Evolutionary conservation across 2,888 invertebrate genomes (phyloP).

Genomic region (Cataglyphis cursor): DNA sequence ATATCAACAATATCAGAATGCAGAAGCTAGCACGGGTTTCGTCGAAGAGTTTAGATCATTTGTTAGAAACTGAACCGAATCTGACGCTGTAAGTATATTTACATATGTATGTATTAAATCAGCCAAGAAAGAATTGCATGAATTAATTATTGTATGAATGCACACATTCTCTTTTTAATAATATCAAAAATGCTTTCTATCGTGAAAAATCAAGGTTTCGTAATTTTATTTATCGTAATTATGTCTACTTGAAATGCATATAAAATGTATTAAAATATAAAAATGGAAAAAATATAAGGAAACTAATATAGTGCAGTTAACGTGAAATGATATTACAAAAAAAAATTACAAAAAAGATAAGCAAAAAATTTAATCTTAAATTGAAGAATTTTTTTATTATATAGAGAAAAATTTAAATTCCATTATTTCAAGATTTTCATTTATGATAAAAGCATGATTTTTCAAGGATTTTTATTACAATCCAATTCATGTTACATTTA

Average conservation of each 20-base stretch:
- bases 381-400: background rate
- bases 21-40: constrained; percentile 88
- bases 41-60: constrained; percentile 2
- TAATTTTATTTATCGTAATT: background rate
- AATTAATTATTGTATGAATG: background rate
- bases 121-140: background rate
- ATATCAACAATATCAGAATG: constrained; percentile 97
- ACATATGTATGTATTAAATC: background rate
- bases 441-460: background rate
- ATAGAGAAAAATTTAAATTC: background rate
- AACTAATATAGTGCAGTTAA: background rate
- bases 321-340: background rate
- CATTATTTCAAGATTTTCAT: background rate
- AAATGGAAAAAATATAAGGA: background rate
- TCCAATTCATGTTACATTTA: constrained; percentile 25
- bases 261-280: background rate
- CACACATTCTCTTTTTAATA: background rate
- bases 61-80: constrained; percentile 8
- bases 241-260: background rate
- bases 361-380: background rate
- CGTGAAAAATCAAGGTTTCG: background rate
- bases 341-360: background rate
- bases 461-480: constrained; percentile 36
- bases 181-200: background rate
- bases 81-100: constrained; percentile 54